Conservation (phyloP, 2,888 invertebrate genomes). For the Tetranychus truncatus region DNA sequence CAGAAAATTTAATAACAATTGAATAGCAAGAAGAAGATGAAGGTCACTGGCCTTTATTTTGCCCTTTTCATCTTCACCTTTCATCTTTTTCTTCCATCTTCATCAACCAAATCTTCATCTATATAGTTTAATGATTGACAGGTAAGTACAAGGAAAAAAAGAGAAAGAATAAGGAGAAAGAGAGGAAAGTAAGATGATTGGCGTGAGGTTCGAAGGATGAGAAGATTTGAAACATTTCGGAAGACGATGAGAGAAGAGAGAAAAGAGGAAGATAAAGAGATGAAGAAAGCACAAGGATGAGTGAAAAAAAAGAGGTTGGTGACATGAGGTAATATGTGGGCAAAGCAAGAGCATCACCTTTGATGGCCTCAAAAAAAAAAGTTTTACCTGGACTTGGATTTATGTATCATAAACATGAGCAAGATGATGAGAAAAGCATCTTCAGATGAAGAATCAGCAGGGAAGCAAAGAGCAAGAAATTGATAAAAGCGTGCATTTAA, state of each 20-base stretch:
- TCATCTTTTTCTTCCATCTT: slow-evolving; percentile 11
- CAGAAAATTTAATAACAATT: not conserved
- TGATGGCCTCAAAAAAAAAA: not conserved
- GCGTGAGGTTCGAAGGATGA: slow-evolving; percentile 8
- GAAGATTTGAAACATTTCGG: not conserved
- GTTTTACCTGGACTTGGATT: not conserved
- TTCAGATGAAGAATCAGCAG: not conserved
- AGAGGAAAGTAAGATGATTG: slow-evolving; percentile 10
- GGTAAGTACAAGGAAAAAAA: not conserved
- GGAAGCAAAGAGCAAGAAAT: not conserved
- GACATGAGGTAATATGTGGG: slow-evolving; percentile 1
- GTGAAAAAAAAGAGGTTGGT: not conserved
- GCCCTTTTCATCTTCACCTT: not conserved
- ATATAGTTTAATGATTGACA: not conserved
- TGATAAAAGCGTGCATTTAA: slow-evolving; percentile 7
- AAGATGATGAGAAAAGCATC: not conserved
- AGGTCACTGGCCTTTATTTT: not conserved
- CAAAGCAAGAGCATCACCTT: not conserved
- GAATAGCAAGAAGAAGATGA: not conserved
- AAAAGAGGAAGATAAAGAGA: not conserved
- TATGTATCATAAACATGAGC: not conserved
- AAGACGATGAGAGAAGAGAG: not conserved
- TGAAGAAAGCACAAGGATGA: not conserved
- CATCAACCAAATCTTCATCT: not conserved
- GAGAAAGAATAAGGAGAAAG: not conserved